Conservation (phyloP, 2,797 vertebrate genomes). For the Tapirus indicus region DNA sequence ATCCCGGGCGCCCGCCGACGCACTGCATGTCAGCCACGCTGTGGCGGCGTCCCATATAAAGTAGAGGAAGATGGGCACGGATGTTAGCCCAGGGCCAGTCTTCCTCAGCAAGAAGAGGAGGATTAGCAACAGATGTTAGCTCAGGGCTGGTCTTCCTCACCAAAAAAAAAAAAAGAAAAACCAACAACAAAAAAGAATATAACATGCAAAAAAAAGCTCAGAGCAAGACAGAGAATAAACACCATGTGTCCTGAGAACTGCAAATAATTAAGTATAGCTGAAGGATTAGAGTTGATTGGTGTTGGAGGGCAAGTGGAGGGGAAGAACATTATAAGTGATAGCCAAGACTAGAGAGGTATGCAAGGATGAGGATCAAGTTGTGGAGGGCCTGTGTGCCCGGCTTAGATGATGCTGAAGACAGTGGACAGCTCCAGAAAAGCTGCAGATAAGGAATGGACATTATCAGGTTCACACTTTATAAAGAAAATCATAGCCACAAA, state of each 20-base stretch:
- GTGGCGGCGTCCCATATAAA: no score
- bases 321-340: not conserved
- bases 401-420: not conserved
- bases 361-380: not conserved
- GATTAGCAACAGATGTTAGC: no score
- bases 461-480: not conserved
- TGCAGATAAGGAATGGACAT: not conserved
- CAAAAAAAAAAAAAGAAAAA: no score
- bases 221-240: not conserved
- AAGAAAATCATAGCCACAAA: not conserved
- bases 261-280: not conserved
- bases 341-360: not conserved
- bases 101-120: no score
- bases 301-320: not conserved
- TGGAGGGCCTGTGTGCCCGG: not conserved
- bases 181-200: no score
- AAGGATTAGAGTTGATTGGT: not conserved
- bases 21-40: no score
- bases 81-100: no score
- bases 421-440: not conserved
- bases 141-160: no score
- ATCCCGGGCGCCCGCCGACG: no score
- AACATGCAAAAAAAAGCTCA: not conserved
- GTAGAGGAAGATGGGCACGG: no score
- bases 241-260: rapidly evolving